Evolutionary conservation across 2,797 vertebrate genomes (phyloP), one percentile per base, ranked within the genome.

Genomic region (Sebastes baramenuke): DNA sequence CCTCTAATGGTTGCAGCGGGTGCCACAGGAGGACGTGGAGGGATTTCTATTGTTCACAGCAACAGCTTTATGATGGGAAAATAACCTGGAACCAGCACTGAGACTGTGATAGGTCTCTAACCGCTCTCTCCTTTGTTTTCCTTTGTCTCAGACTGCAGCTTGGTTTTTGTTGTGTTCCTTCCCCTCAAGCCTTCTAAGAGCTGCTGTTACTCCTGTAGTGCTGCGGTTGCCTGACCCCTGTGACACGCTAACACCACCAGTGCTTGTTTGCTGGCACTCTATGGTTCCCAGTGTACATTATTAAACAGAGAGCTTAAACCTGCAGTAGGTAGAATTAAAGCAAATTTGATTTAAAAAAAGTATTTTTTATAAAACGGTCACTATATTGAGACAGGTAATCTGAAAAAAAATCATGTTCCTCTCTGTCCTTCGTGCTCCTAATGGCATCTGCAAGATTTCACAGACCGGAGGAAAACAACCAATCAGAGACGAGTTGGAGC

Each of bases 1-100:
- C 94, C 94, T 88, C 94, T 93, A 80, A 81, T 80, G 94, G 90
- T 36, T 56, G 46, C 20, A 77, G 16, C 2, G 25, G 76, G 81
- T 56, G 65, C 56, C 68, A 73, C 88, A 83, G 70, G 76, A 84
- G 77, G 92, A 92, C 85, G 87, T 54, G 56, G 24, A 80, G 62
- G 67, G 75, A 81, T 80, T 80, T 80, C 72, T 87, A 75, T 91
- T 88, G 87, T 92, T 84, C 84, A 67, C 87, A 85, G 79, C 66
- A 76, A 83, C 88, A 87, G 81, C 85, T 83, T 82, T 80, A 84
- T 87, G 83, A 87, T 91, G 86, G 81, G 78, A 90, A 85, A 67
- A 32, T 65, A 80, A 86, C 79, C 82, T 86, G 72, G 75, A 91
- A 80, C 69, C 64, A 18, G 66, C 34, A 58, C 66, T 52, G 80